A percentile compares a stretch with the other conserved stretches of the same genome.
These are phyloP conservation scores for Teleogryllus occipitalis DNA, from an alignment of 1,140 invertebrate genomes.

Conservation along the genomic window DNA sequence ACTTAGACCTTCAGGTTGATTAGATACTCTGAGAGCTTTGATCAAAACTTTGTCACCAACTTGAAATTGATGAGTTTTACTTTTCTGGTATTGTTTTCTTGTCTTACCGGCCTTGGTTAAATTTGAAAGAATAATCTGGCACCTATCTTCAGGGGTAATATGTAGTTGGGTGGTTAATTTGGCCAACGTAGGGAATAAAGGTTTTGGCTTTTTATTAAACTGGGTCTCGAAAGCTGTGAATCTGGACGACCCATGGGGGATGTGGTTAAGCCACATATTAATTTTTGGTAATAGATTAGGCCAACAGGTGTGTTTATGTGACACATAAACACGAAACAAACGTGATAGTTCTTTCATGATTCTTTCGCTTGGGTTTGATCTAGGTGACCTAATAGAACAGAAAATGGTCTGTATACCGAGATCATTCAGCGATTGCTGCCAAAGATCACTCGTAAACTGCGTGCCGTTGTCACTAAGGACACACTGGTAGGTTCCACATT, in stretches of 20 bases:
- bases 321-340: too few relatives aligned
- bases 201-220: neutral
- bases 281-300: neutral
- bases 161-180: too few relatives aligned
- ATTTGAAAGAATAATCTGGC: too few relatives aligned
- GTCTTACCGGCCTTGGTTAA: too few relatives aligned
- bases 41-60: too few relatives aligned
- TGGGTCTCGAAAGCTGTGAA: neutral
- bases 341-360: neutral
- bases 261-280: neutral
- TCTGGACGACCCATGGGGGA: neutral
- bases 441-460: neutral
- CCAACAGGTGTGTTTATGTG: neutral
- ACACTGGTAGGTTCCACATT: neutral
- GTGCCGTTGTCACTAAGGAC: neutral
- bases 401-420: neutral
- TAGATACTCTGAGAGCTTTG: too few relatives aligned
- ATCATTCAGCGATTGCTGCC: neutral
- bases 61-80: too few relatives aligned
- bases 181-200: neutral
- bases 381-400: neutral
- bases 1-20: too few relatives aligned
- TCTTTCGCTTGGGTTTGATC: neutral
- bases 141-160: too few relatives aligned
- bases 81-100: too few relatives aligned